Conservation (phyloP, 2,113 vertebrate species). For the Barbus barbus region DNA sequence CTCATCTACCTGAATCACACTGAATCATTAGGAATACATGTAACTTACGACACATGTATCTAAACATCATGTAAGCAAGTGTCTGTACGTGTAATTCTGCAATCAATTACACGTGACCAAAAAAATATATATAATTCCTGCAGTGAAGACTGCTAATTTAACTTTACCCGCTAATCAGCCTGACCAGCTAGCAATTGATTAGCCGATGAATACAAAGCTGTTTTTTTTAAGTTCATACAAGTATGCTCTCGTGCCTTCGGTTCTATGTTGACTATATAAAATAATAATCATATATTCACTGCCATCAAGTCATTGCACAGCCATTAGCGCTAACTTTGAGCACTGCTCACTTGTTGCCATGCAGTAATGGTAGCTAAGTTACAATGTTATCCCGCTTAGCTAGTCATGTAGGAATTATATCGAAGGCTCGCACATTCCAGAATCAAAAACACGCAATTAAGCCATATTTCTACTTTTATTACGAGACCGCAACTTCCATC, state of each 20-base stretch:
- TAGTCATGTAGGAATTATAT: not conserved
- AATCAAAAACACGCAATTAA: not conserved
- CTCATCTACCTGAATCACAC: not conserved
- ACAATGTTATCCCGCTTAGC: not conserved
- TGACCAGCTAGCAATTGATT: not conserved
- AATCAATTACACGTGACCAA: not conserved
- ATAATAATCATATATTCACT: not conserved
- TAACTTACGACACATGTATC: not conserved
- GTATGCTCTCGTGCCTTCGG: not conserved
- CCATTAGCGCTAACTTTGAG: not conserved
- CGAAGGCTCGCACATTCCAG: not conserved
- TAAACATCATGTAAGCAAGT: not conserved
- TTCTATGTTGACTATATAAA: not conserved
- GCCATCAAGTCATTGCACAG: not conserved
- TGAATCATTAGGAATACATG: not conserved
- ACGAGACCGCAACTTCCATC: not conserved
- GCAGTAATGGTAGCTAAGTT: not conserved
- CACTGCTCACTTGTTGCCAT: conserved; percentile 45
- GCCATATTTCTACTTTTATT: not conserved
- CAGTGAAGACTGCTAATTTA: not conserved
- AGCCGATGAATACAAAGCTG: not conserved
- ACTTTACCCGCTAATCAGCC: not conserved
- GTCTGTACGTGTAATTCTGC: not conserved
- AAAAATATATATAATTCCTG: not conserved
- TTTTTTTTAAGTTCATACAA: not conserved